phyloP scores from a whole-genome alignment of 1,140 invertebrate genomes.

The Dryas iulia region DNA sequence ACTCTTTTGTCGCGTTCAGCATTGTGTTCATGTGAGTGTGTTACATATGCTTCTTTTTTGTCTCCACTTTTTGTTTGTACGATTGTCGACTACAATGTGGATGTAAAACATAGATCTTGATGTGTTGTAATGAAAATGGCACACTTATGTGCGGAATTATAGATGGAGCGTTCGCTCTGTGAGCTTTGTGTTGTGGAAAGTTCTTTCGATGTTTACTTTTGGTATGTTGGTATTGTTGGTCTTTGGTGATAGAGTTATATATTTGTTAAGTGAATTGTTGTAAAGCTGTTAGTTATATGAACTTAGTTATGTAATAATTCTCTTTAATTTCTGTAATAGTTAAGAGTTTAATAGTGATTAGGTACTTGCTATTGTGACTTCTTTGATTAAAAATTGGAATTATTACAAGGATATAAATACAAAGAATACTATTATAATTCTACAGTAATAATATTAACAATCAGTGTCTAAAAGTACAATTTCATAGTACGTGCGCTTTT shows the following conservation, averaged over 20 bases:
- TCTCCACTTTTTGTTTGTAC: constrained; percentile 59
- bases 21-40: constrained; percentile 68
- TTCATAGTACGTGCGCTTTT: too few relatives aligned
- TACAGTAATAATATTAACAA: too few relatives aligned
- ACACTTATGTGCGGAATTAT: neutral
- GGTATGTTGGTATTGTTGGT: neutral
- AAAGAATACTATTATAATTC: too few relatives aligned
- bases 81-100: constrained; percentile 63
- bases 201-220: neutral
- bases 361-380: too few relatives aligned
- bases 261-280: neutral
- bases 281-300: too few relatives aligned
- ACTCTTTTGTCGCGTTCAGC: constrained; percentile 63
- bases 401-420: too few relatives aligned
- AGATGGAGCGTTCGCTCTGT: neutral
- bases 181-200: neutral
- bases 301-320: too few relatives aligned
- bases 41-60: constrained; percentile 66
- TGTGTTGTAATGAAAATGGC: constrained; percentile 19
- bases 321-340: too few relatives aligned
- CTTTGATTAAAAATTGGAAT: too few relatives aligned
- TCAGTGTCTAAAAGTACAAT: too few relatives aligned
- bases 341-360: too few relatives aligned
- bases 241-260: neutral
- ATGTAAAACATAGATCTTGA: constrained; percentile 43